phyloP scores from a whole-genome alignment of 2,113 vertebrate genomes.

The Pterophyllum scalare region DNA sequence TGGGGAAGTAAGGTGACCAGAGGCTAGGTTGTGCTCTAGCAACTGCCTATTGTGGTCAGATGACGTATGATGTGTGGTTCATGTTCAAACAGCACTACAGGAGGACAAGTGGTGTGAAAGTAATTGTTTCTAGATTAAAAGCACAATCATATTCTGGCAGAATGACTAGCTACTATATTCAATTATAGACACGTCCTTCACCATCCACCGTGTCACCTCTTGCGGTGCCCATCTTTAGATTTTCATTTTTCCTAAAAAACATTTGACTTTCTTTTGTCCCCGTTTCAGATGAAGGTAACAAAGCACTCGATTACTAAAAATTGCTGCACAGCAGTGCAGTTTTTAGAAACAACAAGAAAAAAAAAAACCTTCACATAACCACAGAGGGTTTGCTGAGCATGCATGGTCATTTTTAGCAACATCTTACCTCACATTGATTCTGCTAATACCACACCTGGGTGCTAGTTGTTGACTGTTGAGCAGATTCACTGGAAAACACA shows the following conservation, averaged over 20 bases:
- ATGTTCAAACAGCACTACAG: slow-evolving; percentile 22
- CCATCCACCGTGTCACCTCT: background rate
- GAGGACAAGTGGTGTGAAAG: slow-evolving; percentile 27
- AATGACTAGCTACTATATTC: slow-evolving; percentile 5
- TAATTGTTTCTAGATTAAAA: slow-evolving; percentile 36
- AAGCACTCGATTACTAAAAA: slow-evolving; percentile 27
- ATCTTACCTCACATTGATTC: slow-evolving; percentile 32
- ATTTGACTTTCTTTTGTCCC: slow-evolving; percentile 4
- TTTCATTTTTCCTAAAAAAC: background rate
- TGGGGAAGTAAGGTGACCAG: slow-evolving; percentile 11
- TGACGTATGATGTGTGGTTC: slow-evolving; percentile 38
- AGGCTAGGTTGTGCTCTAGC: slow-evolving; percentile 54
- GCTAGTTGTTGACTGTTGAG: slow-evolving; percentile 13
- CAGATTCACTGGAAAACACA: slow-evolving; percentile 12
- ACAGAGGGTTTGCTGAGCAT: slow-evolving; percentile 42
- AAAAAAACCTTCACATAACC: background rate
- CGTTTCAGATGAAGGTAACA: slow-evolving; percentile 27
- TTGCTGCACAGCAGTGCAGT: slow-evolving; percentile 10
- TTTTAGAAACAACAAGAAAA: slow-evolving; percentile 20
- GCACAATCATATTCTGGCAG: slow-evolving; percentile 18
- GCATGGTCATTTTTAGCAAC: slow-evolving; percentile 52
- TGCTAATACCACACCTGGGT: slow-evolving; percentile 44
- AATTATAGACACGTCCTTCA: slow-evolving; percentile 29
- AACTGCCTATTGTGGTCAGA: slow-evolving; percentile 48
- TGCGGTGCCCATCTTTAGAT: background rate